Conservation (phyloP, 1,140 invertebrate species). For the Melitaea cinxia region DNA sequence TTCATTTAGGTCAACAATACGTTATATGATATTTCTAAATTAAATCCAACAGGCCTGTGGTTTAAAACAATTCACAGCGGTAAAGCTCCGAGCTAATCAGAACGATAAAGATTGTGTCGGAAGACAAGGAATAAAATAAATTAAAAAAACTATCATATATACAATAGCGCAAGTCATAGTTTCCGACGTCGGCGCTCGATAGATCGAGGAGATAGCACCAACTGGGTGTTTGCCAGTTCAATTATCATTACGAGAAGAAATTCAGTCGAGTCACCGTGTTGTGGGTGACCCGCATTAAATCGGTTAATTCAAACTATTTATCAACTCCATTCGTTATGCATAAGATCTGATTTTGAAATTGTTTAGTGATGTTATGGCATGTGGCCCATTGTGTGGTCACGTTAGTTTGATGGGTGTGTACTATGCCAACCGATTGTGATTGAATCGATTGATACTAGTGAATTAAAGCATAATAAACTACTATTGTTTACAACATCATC, state of each 20-base stretch:
- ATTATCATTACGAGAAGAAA: slow-evolving; percentile 78
- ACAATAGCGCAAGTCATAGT: slow-evolving; percentile 79
- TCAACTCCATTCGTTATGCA: slow-evolving; percentile 80
- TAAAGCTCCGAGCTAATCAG: slow-evolving; percentile 78
- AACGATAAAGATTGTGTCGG: slow-evolving; percentile 80
- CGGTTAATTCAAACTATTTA: slow-evolving; percentile 82
- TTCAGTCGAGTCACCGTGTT: slow-evolving; percentile 71
- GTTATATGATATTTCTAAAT: slow-evolving; percentile 37
- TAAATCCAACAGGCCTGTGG: slow-evolving; percentile 43
- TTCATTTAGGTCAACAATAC: slow-evolving; percentile 15
- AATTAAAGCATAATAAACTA: slow-evolving; percentile 30
- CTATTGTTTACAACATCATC: slow-evolving; percentile 26
- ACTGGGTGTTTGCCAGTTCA: slow-evolving; percentile 80
- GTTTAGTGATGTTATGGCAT: slow-evolving; percentile 79
- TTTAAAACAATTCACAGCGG: slow-evolving; percentile 77
- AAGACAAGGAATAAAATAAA: slow-evolving; percentile 72
- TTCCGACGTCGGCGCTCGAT: slow-evolving; percentile 66
- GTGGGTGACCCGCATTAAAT: slow-evolving; percentile 81
- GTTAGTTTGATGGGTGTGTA: slow-evolving; percentile 77
- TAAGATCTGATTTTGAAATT: slow-evolving; percentile 81
- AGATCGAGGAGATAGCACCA: slow-evolving; percentile 71
- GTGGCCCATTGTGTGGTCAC: slow-evolving; percentile 64
- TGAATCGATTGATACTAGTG: slow-evolving; percentile 62
- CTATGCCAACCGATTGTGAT: slow-evolving; percentile 71
- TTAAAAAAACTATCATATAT: slow-evolving; percentile 75